These are phyloP conservation scores for Paracentrotus lividus DNA, from an alignment of 53 echinoderm and acorn worm genomes.

Conservation along the genomic window DNA sequence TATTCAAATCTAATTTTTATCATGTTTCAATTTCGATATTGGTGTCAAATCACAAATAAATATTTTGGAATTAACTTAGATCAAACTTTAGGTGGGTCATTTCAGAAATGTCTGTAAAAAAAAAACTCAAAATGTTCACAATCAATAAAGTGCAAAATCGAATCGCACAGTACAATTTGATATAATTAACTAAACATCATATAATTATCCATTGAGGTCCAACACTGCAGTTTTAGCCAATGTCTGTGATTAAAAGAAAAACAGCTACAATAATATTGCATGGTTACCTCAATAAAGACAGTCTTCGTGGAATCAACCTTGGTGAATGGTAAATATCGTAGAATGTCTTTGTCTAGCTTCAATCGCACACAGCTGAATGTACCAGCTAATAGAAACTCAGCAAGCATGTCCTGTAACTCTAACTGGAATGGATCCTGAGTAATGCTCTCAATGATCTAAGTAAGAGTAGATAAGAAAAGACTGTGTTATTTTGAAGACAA, in stretches of 20 bases:
- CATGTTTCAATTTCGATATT: background rate
- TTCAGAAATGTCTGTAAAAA: background rate
- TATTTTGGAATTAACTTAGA: background rate
- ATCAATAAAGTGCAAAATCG: too few species aligned
- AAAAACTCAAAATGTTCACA: too few species aligned
- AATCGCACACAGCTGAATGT: constrained; percentile 83
- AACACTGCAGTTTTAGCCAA: too few species aligned
- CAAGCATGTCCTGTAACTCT: constrained; percentile 76
- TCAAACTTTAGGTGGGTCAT: background rate
- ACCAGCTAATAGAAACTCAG: constrained; percentile 83
- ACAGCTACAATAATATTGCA: too few species aligned
- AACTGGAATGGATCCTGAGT: constrained; percentile 78
- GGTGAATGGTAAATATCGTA: constrained; percentile 88
- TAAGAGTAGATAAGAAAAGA: too few species aligned
- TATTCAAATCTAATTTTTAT: background rate
- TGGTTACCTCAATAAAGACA: constrained; percentile 81
- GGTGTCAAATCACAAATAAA: background rate
- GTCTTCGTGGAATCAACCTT: constrained; percentile 75
- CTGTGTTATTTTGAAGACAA: too few species aligned
- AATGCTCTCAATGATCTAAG: constrained; percentile 82
- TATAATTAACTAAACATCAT: too few species aligned
- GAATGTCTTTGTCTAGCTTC: constrained; percentile 83
- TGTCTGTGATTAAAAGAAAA: too few species aligned
- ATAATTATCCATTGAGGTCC: too few species aligned
- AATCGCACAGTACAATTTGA: too few species aligned